Base-by-base conservation (phyloP, 2,797 vertebrate genomes). In the Myoxocephalus aenaeus region DNA sequence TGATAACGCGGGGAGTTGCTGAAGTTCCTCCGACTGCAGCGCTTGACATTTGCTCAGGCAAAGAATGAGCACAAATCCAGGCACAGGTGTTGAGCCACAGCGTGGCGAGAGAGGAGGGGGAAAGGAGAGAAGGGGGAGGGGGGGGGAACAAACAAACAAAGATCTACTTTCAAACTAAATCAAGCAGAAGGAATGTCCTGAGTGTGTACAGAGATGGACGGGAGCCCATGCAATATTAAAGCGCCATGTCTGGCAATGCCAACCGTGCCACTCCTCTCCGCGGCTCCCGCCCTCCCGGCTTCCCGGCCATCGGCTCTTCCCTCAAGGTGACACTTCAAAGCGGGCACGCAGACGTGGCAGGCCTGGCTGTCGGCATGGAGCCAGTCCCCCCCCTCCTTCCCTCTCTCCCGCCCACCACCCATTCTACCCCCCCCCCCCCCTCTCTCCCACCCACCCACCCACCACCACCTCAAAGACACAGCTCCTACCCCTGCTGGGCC, bases 291-390 rank as follows among this genome's bases (percentile, higher is more conserved):
- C 93, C 93, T 93, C 89, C 92, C 73, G 68, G 90, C 92, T 93
- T 93, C 93, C 90, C 92, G 94, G 94, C 95, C 94, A 94, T 93
- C 91, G 92, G 88, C 93, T 95, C 94, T 93, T 95, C 93, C 92
- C 95, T 96, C 94, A 96, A 97, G 90, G 67, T 96, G 97, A 97
- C 97, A 98, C 96, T 96, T 99, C 96, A 98, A 98, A 98, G 97
- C 58, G 85, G 94, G 46, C 79, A 81, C 87, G 9, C 74, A 95
- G 96, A 94, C 94, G 79, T 94, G 82, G 88, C 95, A 91, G 95
- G 92, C 95, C 92, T 95, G 86, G 95, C 83, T 92, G 96, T 93
- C 96, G 89, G 96, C 93, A 56, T 95, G 96, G 89, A 90, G 94
- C 93, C 91, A 95, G 94, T 93, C 90, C 87, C 75, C 73, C 90